Evolutionary conservation across 2,888 invertebrate genomes (phyloP).

Genomic region (Argynnis bischoffii): DNA sequence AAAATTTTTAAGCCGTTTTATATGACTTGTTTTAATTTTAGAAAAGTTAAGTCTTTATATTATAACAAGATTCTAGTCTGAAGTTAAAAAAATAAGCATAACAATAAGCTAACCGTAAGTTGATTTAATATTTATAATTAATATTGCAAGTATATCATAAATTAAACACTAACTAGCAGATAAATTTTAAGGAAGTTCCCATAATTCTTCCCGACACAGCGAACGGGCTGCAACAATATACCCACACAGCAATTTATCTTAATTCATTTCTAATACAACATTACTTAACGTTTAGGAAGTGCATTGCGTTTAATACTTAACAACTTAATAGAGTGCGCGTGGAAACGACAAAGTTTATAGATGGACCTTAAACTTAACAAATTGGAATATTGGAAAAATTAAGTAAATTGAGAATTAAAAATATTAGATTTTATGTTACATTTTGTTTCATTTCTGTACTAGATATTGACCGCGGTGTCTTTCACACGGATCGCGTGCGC

Average conservation of each 20-base stretch:
- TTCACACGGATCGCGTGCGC: too few species aligned
- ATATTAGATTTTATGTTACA: too few species aligned
- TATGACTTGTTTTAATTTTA: too few species aligned
- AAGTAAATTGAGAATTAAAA: too few species aligned
- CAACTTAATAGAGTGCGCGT: slow-evolving; percentile 40
- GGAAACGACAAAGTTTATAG: slow-evolving; percentile 13
- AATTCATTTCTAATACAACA: slow-evolving; percentile 65
- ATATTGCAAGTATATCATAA: slow-evolving; percentile 29
- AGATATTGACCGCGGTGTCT: too few species aligned
- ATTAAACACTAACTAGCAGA: slow-evolving; percentile 30
- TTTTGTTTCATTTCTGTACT: too few species aligned
- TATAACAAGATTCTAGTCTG: too few species aligned
- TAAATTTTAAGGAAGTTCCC: slow-evolving; percentile 36
- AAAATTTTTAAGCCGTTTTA: not conserved
- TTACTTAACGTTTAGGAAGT: slow-evolving; percentile 51
- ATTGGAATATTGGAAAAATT: not conserved
- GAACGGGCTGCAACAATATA: slow-evolving; percentile 37
- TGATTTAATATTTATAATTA: slow-evolving; percentile 14
- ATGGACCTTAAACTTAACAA: not conserved
- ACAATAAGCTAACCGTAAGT: not conserved
- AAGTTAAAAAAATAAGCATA: not conserved
- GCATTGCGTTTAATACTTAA: slow-evolving; percentile 56
- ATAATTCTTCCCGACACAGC: slow-evolving; percentile 38
- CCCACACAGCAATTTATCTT: slow-evolving; percentile 47
- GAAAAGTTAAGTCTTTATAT: too few species aligned